A percentile compares a stretch with the other conserved stretches of the same genome.
phyloP scores from a whole-genome alignment of 2,113 vertebrate genomes.

The Anoplopoma fimbria region DNA sequence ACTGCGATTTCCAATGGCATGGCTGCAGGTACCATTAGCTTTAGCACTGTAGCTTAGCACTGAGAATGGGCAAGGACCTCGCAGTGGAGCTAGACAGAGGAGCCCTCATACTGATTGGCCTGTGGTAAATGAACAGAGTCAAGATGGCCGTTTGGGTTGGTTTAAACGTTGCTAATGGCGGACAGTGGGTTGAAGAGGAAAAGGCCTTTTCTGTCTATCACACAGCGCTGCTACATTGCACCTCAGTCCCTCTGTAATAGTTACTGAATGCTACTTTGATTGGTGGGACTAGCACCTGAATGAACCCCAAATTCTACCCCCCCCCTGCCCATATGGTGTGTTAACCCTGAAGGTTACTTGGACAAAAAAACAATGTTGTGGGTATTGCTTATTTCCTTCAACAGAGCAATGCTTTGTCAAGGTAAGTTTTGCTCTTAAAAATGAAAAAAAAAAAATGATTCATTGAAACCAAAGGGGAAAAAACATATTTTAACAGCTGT shows the following conservation, averaged over 20 bases:
- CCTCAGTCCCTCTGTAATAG: constrained; percentile 58
- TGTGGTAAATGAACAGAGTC: constrained; percentile 52
- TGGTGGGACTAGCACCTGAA: constrained; percentile 68
- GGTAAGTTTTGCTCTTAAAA: constrained; percentile 69
- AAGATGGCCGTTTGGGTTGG: constrained; percentile 35
- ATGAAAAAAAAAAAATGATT: too few species aligned
- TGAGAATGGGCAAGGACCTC: constrained; percentile 82
- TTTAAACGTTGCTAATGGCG: constrained; percentile 20
- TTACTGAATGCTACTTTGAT: constrained; percentile 71
- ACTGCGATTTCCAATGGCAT: constrained; percentile 81
- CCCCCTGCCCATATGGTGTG: constrained; percentile 46
- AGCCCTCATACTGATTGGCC: constrained; percentile 69
- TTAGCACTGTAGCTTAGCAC: constrained; percentile 74
- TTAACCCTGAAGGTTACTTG: constrained; percentile 48
- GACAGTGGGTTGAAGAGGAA: constrained; percentile 23
- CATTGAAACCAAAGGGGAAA: not conserved
- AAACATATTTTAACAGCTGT: not conserved
- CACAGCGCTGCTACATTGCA: constrained; percentile 76
- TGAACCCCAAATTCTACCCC: constrained; percentile 60
- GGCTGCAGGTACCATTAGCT: constrained; percentile 70
- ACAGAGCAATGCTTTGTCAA: constrained; percentile 63
- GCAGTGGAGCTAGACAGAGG: constrained; percentile 81
- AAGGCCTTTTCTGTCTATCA: constrained; percentile 81
- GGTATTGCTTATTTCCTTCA: constrained; percentile 60
- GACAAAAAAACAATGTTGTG: constrained; percentile 54